Evolutionary conservation across 1,140 invertebrate genomes (phyloP).

Genomic region (Gonatopus flavifemur): DNA sequence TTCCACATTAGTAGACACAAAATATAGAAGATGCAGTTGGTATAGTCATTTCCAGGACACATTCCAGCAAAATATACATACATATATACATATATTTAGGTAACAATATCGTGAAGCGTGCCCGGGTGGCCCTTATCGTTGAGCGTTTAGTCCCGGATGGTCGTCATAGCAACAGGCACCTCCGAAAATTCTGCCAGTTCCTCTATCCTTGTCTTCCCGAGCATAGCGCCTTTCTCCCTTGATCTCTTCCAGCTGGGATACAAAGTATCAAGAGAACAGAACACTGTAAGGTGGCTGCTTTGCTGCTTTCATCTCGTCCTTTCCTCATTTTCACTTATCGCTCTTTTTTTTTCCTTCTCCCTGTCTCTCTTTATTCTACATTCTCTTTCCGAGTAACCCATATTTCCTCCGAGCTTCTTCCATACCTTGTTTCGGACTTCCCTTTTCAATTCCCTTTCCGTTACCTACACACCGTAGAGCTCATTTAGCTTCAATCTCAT

Average conservation of each 20-base stretch:
- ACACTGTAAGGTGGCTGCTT: too few relatives aligned
- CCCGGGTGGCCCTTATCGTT: conserved; percentile 37
- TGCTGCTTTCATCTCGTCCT: neutral
- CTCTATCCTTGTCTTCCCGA: conserved; percentile 6
- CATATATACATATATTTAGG: conserved; percentile 21
- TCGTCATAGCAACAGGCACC: conserved; percentile 53
- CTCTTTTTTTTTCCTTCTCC: neutral
- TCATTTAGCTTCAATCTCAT: conserved; percentile 30
- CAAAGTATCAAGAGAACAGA: too few relatives aligned
- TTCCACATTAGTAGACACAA: neutral
- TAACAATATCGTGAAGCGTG: conserved; percentile 29
- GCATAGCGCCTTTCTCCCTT: neutral
- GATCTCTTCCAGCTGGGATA: neutral
- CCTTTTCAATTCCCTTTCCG: neutral
- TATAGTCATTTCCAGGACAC: too few relatives aligned
- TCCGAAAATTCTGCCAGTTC: conserved; percentile 42
- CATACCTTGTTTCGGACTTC: neutral
- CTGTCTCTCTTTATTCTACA: neutral
- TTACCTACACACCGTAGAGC: conserved; percentile 12
- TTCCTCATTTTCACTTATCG: neutral
- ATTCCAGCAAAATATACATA: too few relatives aligned
- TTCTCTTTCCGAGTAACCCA: conserved; percentile 5
- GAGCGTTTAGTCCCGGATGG: conserved; percentile 47
- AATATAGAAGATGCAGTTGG: conserved; percentile 11
- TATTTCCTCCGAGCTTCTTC: neutral